Evolutionary conservation across 2,113 vertebrate species (phyloP).

Genomic region (Neodontobutis hainanensis): DNA sequence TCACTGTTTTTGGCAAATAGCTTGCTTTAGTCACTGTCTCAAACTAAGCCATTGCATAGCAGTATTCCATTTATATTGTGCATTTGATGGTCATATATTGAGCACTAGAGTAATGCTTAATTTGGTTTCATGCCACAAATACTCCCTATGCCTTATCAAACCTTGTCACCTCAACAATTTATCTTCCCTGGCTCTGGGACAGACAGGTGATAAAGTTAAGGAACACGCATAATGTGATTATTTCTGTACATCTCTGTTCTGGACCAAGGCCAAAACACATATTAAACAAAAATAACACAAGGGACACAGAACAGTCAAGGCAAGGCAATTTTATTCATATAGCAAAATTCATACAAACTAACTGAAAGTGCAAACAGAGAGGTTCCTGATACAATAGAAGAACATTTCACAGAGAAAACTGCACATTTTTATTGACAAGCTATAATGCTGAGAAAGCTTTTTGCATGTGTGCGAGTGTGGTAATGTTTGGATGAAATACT

Average conservation of each 20-base stretch:
- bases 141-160: constrained; percentile 30
- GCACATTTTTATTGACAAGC: too few species aligned
- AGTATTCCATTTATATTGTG: too few species aligned
- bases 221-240: constrained; percentile 71
- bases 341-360: too few species aligned
- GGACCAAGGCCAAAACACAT: constrained; percentile 76
- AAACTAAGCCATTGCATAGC: neutral
- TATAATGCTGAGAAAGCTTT: too few species aligned
- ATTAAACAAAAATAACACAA: constrained; percentile 75
- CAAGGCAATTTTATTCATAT: too few species aligned
- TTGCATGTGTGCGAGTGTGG: too few species aligned
- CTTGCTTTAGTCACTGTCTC: constrained; percentile 54
- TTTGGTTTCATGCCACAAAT: constrained; percentile 36
- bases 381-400: too few species aligned
- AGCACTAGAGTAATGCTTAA: constrained; percentile 5
- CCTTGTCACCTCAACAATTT: constrained; percentile 60
- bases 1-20: constrained; percentile 64
- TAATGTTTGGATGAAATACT: too few species aligned
- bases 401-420: too few species aligned
- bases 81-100: neutral
- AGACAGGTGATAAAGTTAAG: constrained; percentile 69
- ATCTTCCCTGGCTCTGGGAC: constrained; percentile 49
- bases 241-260: constrained; percentile 54
- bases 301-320: neutral
- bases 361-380: too few species aligned